A percentile compares a stretch with the other conserved stretches of the same genome.
These are phyloP conservation scores for Lasioglossum figueresi DNA, from an alignment of 2,888 invertebrate genomes.

Conservation along the genomic window DNA sequence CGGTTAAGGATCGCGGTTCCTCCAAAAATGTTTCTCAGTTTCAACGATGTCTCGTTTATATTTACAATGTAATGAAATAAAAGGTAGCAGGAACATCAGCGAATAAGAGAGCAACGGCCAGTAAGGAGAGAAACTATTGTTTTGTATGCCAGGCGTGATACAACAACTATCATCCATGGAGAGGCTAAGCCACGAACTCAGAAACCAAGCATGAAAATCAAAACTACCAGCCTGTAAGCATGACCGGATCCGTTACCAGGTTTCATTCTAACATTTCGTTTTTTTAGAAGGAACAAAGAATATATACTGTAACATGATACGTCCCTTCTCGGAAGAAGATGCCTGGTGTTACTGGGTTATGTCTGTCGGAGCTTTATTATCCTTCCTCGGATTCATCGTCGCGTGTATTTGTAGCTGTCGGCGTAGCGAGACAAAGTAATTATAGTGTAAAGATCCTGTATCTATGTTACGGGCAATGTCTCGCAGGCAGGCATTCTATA, in stretches of 20 bases:
- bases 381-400: constrained; percentile 86
- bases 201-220: not conserved
- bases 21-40: not conserved
- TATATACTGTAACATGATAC: constrained; percentile 76
- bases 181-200: not conserved
- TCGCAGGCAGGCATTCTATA: too few species aligned
- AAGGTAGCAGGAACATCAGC: not conserved
- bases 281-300: constrained; percentile 23
- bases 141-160: not conserved
- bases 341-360: constrained; percentile 82
- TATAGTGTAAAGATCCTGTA: not conserved
- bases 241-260: constrained; percentile 37
- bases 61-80: constrained; percentile 25
- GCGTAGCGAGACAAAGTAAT: constrained; percentile 91
- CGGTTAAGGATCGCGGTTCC: not conserved
- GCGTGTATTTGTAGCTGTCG: constrained; percentile 91
- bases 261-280: not conserved
- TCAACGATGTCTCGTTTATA: not conserved
- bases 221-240: constrained; percentile 18
- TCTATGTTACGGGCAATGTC: too few species aligned
- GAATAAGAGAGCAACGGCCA: not conserved
- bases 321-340: constrained; percentile 74
- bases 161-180: not conserved
- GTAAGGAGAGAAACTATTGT: not conserved
- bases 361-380: constrained; percentile 82